Evolutionary conservation across 2,888 invertebrate genomes (phyloP).

Genomic region (Erebia palarica): DNA sequence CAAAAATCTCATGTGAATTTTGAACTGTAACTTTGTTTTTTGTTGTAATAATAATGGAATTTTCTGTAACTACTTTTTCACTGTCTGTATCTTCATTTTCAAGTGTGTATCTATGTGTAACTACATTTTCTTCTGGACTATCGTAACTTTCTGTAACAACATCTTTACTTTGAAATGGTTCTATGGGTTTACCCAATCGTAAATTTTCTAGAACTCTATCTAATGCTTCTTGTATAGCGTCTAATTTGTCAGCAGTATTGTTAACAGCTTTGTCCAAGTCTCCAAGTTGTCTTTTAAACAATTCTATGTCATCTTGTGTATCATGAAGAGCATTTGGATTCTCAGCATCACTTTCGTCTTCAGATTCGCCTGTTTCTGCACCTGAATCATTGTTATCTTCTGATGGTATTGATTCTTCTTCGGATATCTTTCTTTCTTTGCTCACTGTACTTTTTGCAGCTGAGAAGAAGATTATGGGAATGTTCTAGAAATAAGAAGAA

Average conservation of each 20-base stretch:
- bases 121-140: constrained; percentile 29
- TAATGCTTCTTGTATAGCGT: constrained; percentile 78
- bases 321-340: constrained; percentile 54
- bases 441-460: constrained; percentile 84
- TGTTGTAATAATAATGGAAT: constrained; percentile 29
- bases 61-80: background rate
- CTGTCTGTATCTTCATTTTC: constrained; percentile 26
- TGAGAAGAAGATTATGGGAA: constrained; percentile 95
- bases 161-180: constrained; percentile 46
- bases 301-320: constrained; percentile 69
- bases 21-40: constrained; percentile 44
- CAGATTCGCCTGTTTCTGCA: constrained; percentile 62
- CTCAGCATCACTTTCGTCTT: constrained; percentile 44
- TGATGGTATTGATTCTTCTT: constrained; percentile 51
- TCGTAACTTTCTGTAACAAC: constrained; percentile 8
- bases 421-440: constrained; percentile 72
- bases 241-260: constrained; percentile 79
- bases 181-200: constrained; percentile 63
- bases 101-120: constrained; percentile 33
- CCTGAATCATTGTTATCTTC: constrained; percentile 48
- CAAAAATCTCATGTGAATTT: constrained; percentile 84
- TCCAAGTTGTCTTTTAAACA: constrained; percentile 76
- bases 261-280: constrained; percentile 80
- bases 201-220: constrained; percentile 68
- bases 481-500: constrained; percentile 64